Base-by-base conservation (phyloP, 1,140 invertebrate species). In the Orchesella cincta region DNA sequence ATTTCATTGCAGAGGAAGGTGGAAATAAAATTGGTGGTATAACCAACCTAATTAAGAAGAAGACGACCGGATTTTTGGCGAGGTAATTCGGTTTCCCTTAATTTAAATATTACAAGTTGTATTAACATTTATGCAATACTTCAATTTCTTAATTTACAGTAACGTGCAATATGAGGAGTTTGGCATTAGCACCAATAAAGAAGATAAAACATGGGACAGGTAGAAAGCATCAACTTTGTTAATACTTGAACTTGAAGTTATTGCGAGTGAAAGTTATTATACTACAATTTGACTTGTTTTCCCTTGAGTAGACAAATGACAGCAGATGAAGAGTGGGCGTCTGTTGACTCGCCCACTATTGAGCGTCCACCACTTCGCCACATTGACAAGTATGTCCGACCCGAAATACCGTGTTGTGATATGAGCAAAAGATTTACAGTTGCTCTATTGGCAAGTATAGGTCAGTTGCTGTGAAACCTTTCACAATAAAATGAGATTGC, bases 341-440 rank as follows among this genome's bases (percentile, higher is more conserved):
- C 82, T 12, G 75, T 83, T 23, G 83, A 83, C 36, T 84, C 84
- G 31, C 82, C 82, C 18, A 81, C 82, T 64, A 71, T 84, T 26
- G 91, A 94, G 82, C 87, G 92, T 83, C 93, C 94, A 74, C 92
- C 93, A 16, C 88, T 94, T 77, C 89, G 94, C 76, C 92, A 93
- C 84, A 93, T 95, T 85, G 94, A 95, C 85, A 92, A 93, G 84
- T 95, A 95, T 84, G 89, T 94, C 81, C 90, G 90, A 80, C 93
- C 94, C 20, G 93, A 97, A 86, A 93, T 92, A 83, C 94, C 94
- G 0, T 95, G 93, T 84, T 85, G 84, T 76, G 85, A 86, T 78
- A 88, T 97, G 79, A 91, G 91, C 78, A 94, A 95, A 83, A 89
- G 95, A 79, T 95, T 93, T 84, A 96, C 94, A 0, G 92, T 97